Base-by-base conservation (phyloP, 2,888 invertebrate species). In the Hydroisotoma schaefferi region DNA sequence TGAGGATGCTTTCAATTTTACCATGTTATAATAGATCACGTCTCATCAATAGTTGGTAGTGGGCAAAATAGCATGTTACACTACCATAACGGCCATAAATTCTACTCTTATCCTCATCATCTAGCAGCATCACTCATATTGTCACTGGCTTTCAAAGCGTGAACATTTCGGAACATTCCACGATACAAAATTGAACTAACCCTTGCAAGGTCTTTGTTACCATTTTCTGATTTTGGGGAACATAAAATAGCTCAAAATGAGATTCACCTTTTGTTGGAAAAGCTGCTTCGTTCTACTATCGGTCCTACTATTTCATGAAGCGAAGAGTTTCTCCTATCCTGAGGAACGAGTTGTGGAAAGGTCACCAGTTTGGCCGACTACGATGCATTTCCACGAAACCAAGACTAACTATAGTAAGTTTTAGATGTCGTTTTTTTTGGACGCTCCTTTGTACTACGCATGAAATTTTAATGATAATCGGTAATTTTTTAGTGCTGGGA, bases 401-500 rank as follows among this genome's bases (percentile, higher is more conserved):
- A 63, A 63, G 44, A 59, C 63, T 2, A 63, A 63, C 29, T 26
- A 44, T 2, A 48, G 63, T 63, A 59, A 63, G 59, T 37, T 2
- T 18, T 22, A 48, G 22, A 33, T 52, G 18, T 15, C 49, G 18
- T 43, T 55, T 8, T 37, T 12, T 10, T 20, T 44, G 8, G n/a
- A 18, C 20, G 22, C 10, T 28, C 8, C 18, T 44, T 5, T 43
- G 33, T 33, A 15, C 33, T 33, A 33, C 8, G 15, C 33, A 10
- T 33, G 33, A 33, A 33, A 8, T 57, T 20, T 43, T 55, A 5
- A 37, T 12, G 43, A 28, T 27, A n/a, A 25, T 28, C 4, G 20
- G 3, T 28, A 3, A 28, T 44, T 5, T 46, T 48, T 51, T 23
- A 63, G 63, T 57, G 54, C 29, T 63, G 0, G 63, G 63, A 1